A percentile compares a stretch with the other conserved stretches of the same genome.
Conservation (phyloP, 1,140 invertebrate species). For the Drosophila ogumai region DNA sequence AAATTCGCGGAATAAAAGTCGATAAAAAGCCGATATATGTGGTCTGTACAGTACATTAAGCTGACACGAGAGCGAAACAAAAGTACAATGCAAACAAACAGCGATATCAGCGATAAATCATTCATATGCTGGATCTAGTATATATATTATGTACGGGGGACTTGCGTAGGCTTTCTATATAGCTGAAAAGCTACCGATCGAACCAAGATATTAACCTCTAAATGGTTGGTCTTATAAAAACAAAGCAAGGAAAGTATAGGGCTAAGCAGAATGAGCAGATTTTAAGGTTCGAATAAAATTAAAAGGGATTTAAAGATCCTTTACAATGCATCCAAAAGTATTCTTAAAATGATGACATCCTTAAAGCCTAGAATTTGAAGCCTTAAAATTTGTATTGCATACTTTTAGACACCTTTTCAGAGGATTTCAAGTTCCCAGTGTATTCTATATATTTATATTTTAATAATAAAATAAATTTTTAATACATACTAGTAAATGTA, state of each 20-base stretch:
- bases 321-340: background rate
- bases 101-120: constrained; percentile 56
- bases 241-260: background rate
- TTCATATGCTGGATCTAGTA: constrained; percentile 29
- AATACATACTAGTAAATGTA: background rate
- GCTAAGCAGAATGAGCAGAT: background rate
- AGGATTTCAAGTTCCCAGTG: background rate
- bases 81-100: constrained; percentile 53
- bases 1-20: constrained; percentile 44
- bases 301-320: background rate
- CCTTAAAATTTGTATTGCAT: background rate
- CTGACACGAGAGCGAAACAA: constrained; percentile 38
- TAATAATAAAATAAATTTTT: background rate
- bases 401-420: background rate
- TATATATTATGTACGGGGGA: constrained; percentile 6
- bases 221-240: background rate
- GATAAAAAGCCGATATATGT: constrained; percentile 44
- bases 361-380: background rate
- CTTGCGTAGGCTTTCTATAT: background rate
- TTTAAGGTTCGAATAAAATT: background rate
- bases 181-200: constrained; percentile 9
- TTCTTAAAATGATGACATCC: background rate
- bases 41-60: constrained; percentile 13
- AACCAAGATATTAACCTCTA: background rate
- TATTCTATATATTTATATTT: background rate